Percentiles rank a stretch among this genome's conserved stretches.
Conservation (phyloP, 2,888 invertebrate species). For the Cryptocheilus praepositus region DNA sequence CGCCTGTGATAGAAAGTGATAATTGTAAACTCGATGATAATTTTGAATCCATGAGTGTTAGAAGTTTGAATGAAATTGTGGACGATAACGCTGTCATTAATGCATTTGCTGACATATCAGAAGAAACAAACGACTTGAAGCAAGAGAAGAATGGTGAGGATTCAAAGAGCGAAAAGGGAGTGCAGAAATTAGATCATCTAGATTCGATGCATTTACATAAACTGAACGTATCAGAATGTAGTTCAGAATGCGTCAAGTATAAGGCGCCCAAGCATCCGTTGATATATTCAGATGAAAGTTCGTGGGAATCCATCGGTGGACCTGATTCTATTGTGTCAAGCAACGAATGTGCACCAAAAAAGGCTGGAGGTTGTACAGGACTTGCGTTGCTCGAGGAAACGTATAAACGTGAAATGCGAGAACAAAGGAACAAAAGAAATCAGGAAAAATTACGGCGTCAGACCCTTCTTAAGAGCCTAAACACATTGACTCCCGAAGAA, state of each 20-base stretch:
- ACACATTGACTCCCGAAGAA: constrained; percentile 46
- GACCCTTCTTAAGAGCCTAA: not conserved
- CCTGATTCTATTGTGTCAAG: constrained; percentile 24
- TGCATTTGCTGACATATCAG: not conserved
- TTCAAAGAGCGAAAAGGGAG: too few relatives aligned
- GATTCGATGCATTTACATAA: not conserved
- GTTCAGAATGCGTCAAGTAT: not conserved
- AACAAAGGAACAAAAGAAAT: constrained; percentile 28
- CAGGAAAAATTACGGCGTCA: too few relatives aligned
- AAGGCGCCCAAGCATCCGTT: constrained; percentile 31
- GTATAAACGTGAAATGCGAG: constrained; percentile 60
- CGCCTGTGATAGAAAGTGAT: too few relatives aligned
- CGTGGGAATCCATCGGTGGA: constrained; percentile 50
- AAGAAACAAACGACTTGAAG: not conserved
- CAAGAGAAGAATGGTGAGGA: too few relatives aligned
- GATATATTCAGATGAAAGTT: constrained; percentile 71
- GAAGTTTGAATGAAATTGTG: too few relatives aligned
- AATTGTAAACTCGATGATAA: too few relatives aligned
- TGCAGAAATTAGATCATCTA: not conserved
- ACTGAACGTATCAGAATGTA: not conserved
- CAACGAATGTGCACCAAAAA: constrained; percentile 28
- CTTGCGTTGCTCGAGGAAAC: constrained; percentile 65
- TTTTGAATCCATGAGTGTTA: too few relatives aligned
- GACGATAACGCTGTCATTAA: too few relatives aligned
- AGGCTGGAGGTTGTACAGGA: constrained; percentile 47